Evolutionary conservation across 2,888 invertebrate genomes (phyloP).

Genomic region (Erpobdella octoculata): DNA sequence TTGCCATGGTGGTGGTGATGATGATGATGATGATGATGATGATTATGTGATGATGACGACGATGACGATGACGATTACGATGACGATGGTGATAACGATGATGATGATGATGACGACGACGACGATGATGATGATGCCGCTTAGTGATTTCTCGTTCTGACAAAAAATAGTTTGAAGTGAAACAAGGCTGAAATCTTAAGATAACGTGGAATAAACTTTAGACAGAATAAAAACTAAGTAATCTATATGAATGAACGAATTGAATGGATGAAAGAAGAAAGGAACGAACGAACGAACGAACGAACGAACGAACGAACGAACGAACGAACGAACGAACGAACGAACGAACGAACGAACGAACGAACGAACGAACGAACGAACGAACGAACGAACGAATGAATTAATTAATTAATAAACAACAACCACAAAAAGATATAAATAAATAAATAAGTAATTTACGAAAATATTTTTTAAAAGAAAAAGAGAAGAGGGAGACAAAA

Average conservation of each 20-base stretch:
- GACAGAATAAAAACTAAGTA: too few species aligned
- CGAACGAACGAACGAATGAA: constrained; percentile 9
- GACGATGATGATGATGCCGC: constrained; percentile 15
- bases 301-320: constrained; percentile 17
- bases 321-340: background rate
- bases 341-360: constrained; percentile 13
- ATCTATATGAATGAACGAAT: background rate
- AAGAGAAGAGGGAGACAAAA: background rate
- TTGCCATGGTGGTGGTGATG: too few species aligned
- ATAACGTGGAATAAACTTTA: too few species aligned
- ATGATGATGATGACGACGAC: background rate
- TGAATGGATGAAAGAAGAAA: constrained; percentile 13
- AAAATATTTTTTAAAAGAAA: background rate
- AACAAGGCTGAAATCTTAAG: too few species aligned
- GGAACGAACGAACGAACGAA: constrained; percentile 17
- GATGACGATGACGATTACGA: too few species aligned
- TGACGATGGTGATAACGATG: background rate
- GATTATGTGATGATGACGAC: too few species aligned
- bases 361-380: background rate
- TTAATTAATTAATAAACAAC: background rate
- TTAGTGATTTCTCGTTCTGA: too few species aligned
- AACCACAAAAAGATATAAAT: background rate
- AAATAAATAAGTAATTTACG: background rate
- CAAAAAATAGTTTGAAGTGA: too few species aligned
- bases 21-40: too few species aligned